Percentiles rank a stretch among this genome's conserved stretches.
Evolutionary conservation across 2,888 invertebrate species (phyloP).

Genomic region (Asteroscopus sphinx): DNA sequence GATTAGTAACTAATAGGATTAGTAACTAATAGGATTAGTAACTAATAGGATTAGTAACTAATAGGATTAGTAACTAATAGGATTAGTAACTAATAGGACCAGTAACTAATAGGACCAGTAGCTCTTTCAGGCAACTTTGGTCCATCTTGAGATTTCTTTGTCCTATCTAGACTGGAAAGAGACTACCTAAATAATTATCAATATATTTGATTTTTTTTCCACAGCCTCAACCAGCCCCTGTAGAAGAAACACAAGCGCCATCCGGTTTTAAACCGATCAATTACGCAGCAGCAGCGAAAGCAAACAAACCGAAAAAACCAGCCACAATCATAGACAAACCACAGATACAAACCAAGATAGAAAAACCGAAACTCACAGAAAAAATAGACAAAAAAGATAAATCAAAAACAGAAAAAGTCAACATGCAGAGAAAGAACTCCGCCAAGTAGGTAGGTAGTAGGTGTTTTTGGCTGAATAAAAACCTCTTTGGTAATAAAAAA

Average conservation of each 20-base stretch:
- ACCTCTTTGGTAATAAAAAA: constrained; percentile 42
- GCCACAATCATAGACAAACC: constrained; percentile 68
- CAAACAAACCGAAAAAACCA: constrained; percentile 83
- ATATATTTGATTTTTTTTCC: constrained; percentile 4
- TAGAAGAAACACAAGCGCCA: constrained; percentile 57
- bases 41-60: too few relatives aligned
- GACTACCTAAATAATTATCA: too few relatives aligned
- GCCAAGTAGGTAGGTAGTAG: constrained; percentile 75
- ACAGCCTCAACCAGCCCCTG: constrained; percentile 59
- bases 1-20: too few relatives aligned
- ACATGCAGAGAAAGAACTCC: constrained; percentile 77
- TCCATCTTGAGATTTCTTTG: too few relatives aligned
- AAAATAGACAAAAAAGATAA: constrained; percentile 60
- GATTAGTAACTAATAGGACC: too few relatives aligned
- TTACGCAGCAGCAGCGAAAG: constrained; percentile 85
- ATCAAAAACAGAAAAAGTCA: constrained; percentile 51
- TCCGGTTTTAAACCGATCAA: constrained; percentile 80
- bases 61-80: too few relatives aligned
- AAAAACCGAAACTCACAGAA: constrained; percentile 52
- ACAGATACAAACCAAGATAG: constrained; percentile 44
- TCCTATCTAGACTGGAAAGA: too few relatives aligned
- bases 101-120: too few relatives aligned
- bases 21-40: too few relatives aligned
- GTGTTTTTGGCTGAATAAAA: constrained; percentile 45
- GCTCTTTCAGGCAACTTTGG: too few relatives aligned